phyloP scores from a whole-genome alignment of 1,140 invertebrate species.

The Adelges cooleyi region DNA sequence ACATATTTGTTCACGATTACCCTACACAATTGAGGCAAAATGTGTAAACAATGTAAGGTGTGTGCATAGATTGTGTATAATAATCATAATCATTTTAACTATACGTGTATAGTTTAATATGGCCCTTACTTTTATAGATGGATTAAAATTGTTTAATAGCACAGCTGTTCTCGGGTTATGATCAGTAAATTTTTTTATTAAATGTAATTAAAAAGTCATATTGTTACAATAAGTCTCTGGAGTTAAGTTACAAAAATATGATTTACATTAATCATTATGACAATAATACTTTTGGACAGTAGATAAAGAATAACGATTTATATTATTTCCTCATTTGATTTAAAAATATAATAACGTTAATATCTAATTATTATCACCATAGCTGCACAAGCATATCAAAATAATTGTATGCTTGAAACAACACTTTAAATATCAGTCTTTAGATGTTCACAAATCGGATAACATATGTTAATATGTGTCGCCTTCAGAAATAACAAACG shows the following conservation, averaged over 20 bases:
- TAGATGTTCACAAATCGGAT: slow-evolving; percentile 25
- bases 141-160: no score
- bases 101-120: no score
- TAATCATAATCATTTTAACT: no score
- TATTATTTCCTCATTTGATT: slow-evolving; percentile 18
- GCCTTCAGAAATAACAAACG: slow-evolving; percentile 23
- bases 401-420: slow-evolving; percentile 13
- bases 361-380: slow-evolving; percentile 27
- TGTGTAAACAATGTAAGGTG: no score
- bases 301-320: slow-evolving; percentile 21
- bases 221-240: no score
- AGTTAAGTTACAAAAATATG: slow-evolving; percentile 28
- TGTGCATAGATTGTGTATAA: no score
- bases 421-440: slow-evolving; percentile 29
- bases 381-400: slow-evolving; percentile 17
- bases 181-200: no score
- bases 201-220: no score
- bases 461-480: slow-evolving; percentile 15
- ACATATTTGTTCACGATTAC: no score
- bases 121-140: no score
- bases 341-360: slow-evolving; percentile 28
- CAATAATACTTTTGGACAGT: slow-evolving; percentile 27
- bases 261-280: slow-evolving; percentile 12
- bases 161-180: no score
- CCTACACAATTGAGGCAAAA: no score